Base-by-base conservation (phyloP, 2,113 vertebrate species). In the Ellobius talpinus region DNA sequence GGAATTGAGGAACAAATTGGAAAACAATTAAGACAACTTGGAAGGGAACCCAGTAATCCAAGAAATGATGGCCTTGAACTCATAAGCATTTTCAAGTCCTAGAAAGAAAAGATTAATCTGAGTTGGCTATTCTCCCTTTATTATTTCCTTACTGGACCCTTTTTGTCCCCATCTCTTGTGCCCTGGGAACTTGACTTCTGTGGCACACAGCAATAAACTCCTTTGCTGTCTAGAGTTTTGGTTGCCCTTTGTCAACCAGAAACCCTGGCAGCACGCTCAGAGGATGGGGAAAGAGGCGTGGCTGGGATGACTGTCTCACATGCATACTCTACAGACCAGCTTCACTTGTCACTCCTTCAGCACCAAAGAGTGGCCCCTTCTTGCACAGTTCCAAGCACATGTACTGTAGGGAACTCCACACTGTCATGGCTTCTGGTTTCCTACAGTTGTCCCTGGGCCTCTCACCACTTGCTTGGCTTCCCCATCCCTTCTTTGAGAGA, bases 41-140 rank as follows among this genome's bases (percentile, higher is more conserved):
- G 45, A 92, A 93, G 45, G 58, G 70, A 72, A 39, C 11, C 36
- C 36, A 65, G 36, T 21, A 16, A 45, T 93, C 7, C 17, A 87
- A 91, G 61, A 74, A 50, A 65, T 45, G 81, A 79, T 76, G 4
- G n/a, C 72, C 45, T 95, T 90, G 3, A 90, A 85, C 5, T 63
- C 31, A 87, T n/a, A 23, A 45, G 31, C 91, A 87, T 52, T 95
- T 81, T 85, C 78, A 96, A 82, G 68, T 47, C 42, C 63, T 47
- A 29, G 84, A 74, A 33, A 29, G 3, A 94, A 61, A 26, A 79
- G 19, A 36, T 74, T 39, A 82, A 89, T 63, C 8, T 65, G 73
- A n/a, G 31, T 26, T 94, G 33, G 23, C 42, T 50, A n/a, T 70
- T 82, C 66, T 84, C 52, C 14, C 76, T 36, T 72, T 76, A 12